Evolutionary conservation across 2,888 invertebrate genomes (phyloP), one percentile per base, ranked within the genome.

Genomic region (Athripsodes cinereus): DNA sequence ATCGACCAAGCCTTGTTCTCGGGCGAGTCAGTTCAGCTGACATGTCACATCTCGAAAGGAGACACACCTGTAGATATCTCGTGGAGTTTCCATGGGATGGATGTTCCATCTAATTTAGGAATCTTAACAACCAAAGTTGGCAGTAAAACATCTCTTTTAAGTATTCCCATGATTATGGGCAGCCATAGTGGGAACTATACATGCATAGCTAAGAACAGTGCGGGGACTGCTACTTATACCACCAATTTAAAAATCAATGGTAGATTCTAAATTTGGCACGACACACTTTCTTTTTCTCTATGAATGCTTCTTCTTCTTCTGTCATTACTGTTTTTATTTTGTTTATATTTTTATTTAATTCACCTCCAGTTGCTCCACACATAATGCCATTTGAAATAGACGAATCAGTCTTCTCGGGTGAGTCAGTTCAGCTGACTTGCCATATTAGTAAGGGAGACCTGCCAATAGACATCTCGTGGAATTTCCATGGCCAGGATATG

Each of bases 381-480:
- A 84, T 86, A 68, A 76, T 82, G 69, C 84, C 85, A 64, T 85
- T 86, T 70, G 77, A 79, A 66, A 80, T 85, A 61, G 81, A 82
- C 66, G 84, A 85, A 68, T 80, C 85, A 18, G 78, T 85, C 34
- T 85, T 84, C 70, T 84, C 84, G 61, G 87, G 86, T 54, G 86
- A 87, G 70, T 81, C 82, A 51, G 82, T 84, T 48, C 84, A 85
- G 69, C 79, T 84, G 68, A 81, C 80, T 56, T 89, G 88, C 70
- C 82, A 85, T 63, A 82, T 85, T 51, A 82, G 82, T 54, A 84
- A 86, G 72, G 88, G 90, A 61, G 90, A 91, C 73, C 75, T 83
- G 57, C 90, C 90, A 1, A 78, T 91, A 68, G 80, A 80, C 58
- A 84, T 90, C 52, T 76, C 79, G 20, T 91, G 90, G 90, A 82